Conservation (phyloP, 2,113 vertebrate genomes). For the Cavia porcellus region DNA sequence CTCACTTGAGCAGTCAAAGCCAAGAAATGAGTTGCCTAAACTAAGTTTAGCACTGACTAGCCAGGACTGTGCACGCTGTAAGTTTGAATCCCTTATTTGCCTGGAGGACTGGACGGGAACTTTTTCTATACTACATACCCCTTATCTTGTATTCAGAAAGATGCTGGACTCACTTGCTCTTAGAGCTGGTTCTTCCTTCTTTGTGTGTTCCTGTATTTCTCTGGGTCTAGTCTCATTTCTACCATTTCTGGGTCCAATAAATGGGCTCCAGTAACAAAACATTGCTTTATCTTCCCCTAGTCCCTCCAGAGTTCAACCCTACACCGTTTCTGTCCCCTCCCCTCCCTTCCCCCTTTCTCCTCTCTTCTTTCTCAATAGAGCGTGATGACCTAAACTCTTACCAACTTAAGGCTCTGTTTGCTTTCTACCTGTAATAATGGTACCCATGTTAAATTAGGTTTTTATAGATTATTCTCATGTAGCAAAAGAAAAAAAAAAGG, state of each 20-base stretch:
- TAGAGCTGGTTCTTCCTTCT: neutral
- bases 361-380: slow-evolving; percentile 1
- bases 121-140: neutral
- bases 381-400: neutral
- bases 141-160: neutral
- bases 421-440: neutral
- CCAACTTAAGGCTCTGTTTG: neutral
- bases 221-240: neutral
- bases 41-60: neutral
- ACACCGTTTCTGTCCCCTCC: neutral
- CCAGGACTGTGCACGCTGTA: neutral
- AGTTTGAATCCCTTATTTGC: neutral
- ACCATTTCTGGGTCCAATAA: neutral
- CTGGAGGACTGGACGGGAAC: neutral
- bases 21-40: neutral
- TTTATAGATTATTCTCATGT: slow-evolving; percentile 1
- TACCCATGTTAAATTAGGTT: neutral
- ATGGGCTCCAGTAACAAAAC: neutral
- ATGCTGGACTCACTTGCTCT: neutral
- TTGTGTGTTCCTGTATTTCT: neutral
- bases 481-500: neutral
- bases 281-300: neutral
- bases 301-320: neutral
- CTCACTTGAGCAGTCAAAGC: neutral
- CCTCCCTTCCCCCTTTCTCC: neutral